Base-by-base conservation (phyloP, 2,113 vertebrate species). In the Tauraco erythrolophus region DNA sequence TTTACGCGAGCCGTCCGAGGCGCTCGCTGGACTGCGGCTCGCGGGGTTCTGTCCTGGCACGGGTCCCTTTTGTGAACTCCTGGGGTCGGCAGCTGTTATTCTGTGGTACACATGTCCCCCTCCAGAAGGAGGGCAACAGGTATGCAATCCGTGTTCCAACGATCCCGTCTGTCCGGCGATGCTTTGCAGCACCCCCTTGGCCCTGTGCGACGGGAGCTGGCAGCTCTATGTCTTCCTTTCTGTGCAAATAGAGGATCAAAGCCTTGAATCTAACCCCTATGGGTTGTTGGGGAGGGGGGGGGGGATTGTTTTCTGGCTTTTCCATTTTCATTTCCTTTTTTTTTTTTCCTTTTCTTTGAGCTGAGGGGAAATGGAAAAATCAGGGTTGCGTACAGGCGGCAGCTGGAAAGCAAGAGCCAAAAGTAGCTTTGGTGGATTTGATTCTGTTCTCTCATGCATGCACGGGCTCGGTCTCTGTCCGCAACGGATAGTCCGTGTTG, bases 211-310 rank as follows among this genome's bases (percentile, higher is more conserved):
- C 6, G 72, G 78, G 87, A 84, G 60, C 41, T 2, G 16, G 68
- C 80, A 31, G 69, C 0, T 6, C 8, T 4, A 80, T 11, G 71
- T 94, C 96, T 93, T 96, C 87, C 92, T 53, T 75, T 82, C 84
- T 21, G 57, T 83, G 89, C 92, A 89, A 51, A 71, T 21, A 85
- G 57, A 93, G 70, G 61, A 93, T 57, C 81, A 72, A 88, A 95
- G 82, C 78, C 93, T 91, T 79, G 74, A 86, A n/a, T 65, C n/a
- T 1, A 66, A 50, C 74, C 92, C 24, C 1, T 4, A 19, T 0
- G 21, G 85, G 84, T 23, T 79, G 31, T 27, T 43, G n/a, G n/a
- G n/a, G n/a, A n/a, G 41, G 41, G 41, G 13, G 31, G 13, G 1
- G 54, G 35, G n/a, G 41, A 11, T 25, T 48, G 54, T 50, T 70